Base-by-base conservation (phyloP, 2,888 invertebrate genomes). In the Liopterus haemorrhoidalis region DNA sequence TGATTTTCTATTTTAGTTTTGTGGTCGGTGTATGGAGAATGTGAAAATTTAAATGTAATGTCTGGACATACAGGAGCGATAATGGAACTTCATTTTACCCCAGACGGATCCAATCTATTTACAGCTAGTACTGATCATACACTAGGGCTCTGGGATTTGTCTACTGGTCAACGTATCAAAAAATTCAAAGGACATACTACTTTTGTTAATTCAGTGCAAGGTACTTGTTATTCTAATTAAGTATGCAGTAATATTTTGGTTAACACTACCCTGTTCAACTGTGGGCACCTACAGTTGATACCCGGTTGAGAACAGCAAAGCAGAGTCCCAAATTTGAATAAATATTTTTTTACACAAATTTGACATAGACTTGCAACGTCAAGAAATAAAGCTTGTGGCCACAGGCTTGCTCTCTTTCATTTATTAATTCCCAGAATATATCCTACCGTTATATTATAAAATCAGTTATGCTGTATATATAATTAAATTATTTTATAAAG, bases 21-120 rank as follows among this genome's bases (percentile, higher is more conserved):
- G 52, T 99, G 99, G 99, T 90, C 86, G 65, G 93, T 95, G 1
- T 95, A 93, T 61, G 97, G 93, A 0, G 95, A 99, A 64, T 99
- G 99, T 69, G 95, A 97, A 61, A 99, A 99, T 66, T 82, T 95
- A 53, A 87, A 91, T 59, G 82, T 87, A 14, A 80, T 99, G 79
- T 79, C 81, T 12, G 96, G 96, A 0, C 99, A 99, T 69, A 88
- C 87, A 0, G 99, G 97, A 1, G 93, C 96, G 2, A 75, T 99
- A 2, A 84, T 94, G 82, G 95, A 99, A 65, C 70, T 97, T 6
- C 85, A 88, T 63, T 91, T 90, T 61, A 85, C 85, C 1, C 80
- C 88, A 0, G 90, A 88, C 49, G 92, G 91, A 1, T 71, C 79
- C n/a, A 79, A 84, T 53, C 70, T 97, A 25, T 91, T 88, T 66